Evolutionary conservation across 2,113 vertebrate species (phyloP).

Genomic region (Menura novaehollandiae): DNA sequence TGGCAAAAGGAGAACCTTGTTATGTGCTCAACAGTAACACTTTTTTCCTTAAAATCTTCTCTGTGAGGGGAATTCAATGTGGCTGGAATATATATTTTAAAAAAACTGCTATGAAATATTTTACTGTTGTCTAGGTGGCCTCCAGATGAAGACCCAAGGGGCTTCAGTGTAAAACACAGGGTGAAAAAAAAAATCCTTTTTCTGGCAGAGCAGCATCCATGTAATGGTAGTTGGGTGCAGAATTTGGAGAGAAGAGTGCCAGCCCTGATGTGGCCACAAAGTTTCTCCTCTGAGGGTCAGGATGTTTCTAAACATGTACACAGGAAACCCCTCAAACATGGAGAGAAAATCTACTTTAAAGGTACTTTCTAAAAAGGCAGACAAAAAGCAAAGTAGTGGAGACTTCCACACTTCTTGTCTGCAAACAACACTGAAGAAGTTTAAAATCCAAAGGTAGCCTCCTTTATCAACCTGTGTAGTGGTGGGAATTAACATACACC

Average conservation of each 20-base stretch:
- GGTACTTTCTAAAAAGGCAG: not conserved
- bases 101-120: not conserved
- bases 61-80: not conserved
- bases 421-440: not conserved
- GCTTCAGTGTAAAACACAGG: not conserved
- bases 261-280: not conserved
- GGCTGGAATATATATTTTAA: not conserved
- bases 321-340: not conserved
- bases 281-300: not conserved
- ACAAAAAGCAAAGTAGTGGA: not conserved
- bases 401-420: not conserved
- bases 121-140: not conserved
- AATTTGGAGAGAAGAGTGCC: not conserved
- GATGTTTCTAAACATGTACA: not conserved
- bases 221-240: not conserved
- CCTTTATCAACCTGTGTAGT: not conserved
- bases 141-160: not conserved
- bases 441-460: not conserved
- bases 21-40: rapidly evolving
- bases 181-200: not conserved
- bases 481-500: not conserved
- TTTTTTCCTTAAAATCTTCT: not conserved
- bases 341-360: not conserved
- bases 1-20: not conserved
- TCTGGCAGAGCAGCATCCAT: not conserved